A percentile compares a stretch with the other conserved stretches of the same genome.
Conservation (phyloP, 2,888 invertebrate genomes). For the Perdita meconis region DNA sequence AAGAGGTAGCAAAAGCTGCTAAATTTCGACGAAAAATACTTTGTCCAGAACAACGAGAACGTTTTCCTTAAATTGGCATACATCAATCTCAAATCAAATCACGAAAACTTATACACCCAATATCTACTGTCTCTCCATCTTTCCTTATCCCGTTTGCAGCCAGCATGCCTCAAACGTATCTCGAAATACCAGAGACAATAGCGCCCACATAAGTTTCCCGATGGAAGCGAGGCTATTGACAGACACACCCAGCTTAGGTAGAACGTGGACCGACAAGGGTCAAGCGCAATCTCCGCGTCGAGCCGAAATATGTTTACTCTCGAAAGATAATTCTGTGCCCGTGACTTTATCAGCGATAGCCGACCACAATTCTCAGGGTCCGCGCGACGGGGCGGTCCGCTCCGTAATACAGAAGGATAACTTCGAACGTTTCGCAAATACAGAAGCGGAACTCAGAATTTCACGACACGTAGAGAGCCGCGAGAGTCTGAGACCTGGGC, state of each 20-base stretch:
- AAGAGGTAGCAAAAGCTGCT: too few species aligned
- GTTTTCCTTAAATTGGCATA: too few species aligned
- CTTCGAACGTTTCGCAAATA: slow-evolving; percentile 61
- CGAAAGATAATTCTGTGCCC: slow-evolving; percentile 16
- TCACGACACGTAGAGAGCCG: slow-evolving; percentile 42
- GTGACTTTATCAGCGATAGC: slow-evolving; percentile 18
- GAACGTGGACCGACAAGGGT: neutral
- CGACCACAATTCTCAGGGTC: slow-evolving; percentile 22
- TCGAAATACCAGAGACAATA: too few species aligned
- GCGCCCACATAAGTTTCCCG: neutral
- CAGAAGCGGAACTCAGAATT: slow-evolving; percentile 38
- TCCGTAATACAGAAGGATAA: slow-evolving; percentile 42
- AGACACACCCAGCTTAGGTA: neutral
- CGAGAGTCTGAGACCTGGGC: slow-evolving; percentile 25
- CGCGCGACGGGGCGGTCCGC: slow-evolving; percentile 13
- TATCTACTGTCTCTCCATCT: too few species aligned
- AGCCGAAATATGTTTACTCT: slow-evolving; percentile 7
- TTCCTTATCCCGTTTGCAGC: too few species aligned
- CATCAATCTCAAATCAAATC: too few species aligned
- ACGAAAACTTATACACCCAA: too few species aligned
- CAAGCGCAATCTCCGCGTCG: neutral
- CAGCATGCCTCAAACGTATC: too few species aligned
- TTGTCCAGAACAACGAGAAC: too few species aligned
- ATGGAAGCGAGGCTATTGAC: neutral
- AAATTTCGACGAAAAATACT: too few species aligned